phyloP scores from a whole-genome alignment of 2,113 vertebrate species.

The Erythrocebus patas region DNA sequence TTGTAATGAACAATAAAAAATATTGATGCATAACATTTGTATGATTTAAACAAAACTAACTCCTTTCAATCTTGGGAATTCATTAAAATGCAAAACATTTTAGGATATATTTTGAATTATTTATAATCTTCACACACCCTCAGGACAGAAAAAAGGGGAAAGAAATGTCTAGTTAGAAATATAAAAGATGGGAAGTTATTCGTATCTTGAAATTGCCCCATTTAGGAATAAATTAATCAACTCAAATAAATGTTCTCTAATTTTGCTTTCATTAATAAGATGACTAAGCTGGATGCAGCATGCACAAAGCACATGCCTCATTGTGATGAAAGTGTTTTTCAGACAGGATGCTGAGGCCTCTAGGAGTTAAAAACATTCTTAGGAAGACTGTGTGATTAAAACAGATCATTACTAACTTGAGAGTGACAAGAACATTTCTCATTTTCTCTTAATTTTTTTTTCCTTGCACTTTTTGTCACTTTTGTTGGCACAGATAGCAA shows the following conservation, averaged over 20 bases:
- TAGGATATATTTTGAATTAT: conserved; percentile 61
- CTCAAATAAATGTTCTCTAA: conserved; percentile 50
- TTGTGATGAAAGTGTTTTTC: conserved; percentile 35
- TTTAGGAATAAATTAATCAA: conserved; percentile 67
- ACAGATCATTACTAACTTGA: conserved; percentile 52
- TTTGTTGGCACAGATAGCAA: conserved; percentile 41
- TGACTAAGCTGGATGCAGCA: conserved; percentile 20
- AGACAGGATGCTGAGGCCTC: background rate
- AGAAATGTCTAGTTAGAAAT: conserved; percentile 48
- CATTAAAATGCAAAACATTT: conserved; percentile 57
- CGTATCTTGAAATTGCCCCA: conserved; percentile 47
- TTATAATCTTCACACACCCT: conserved; percentile 44
- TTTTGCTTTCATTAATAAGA: conserved; percentile 56
- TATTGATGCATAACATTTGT: background rate
- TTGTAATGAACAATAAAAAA: conserved; percentile 25
- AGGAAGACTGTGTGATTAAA: conserved; percentile 43
- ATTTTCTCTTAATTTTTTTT: conserved; percentile 6
- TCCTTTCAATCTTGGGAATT: conserved; percentile 30
- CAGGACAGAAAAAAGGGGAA: conserved; percentile 32
- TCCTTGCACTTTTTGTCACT: conserved; percentile 9
- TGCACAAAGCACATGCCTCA: background rate
- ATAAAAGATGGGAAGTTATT: conserved; percentile 54
- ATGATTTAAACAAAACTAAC: conserved; percentile 36
- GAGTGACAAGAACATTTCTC: conserved; percentile 50
- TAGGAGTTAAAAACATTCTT: background rate